These are phyloP conservation scores for Ochotona princeps DNA, from an alignment of 2,113 vertebrate species.

Conservation along the genomic window DNA sequence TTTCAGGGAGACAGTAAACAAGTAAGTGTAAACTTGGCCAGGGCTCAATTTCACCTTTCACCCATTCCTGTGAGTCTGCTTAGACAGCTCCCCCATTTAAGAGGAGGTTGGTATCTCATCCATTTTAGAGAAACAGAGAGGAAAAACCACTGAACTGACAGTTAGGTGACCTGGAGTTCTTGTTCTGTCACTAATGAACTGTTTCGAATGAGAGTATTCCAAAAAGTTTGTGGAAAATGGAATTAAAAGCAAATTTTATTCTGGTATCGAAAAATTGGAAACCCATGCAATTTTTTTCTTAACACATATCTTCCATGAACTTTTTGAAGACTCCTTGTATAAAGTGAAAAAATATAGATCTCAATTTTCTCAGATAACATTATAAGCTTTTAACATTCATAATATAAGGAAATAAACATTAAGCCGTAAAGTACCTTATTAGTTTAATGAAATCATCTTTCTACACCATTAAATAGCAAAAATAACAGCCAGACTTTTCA, in stretches of 20 bases:
- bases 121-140: constrained; percentile 37
- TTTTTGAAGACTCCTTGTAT: not conserved
- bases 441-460: constrained; percentile 55
- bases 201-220: no score
- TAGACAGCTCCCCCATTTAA: constrained; percentile 19
- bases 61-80: not conserved
- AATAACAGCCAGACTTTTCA: constrained; percentile 10
- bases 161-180: constrained; percentile 8
- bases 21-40: not conserved
- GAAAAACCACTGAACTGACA: constrained; percentile 15
- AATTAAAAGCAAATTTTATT: no score
- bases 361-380: constrained; percentile 53
- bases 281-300: no score
- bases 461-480: constrained; percentile 55
- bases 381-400: constrained; percentile 13
- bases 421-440: not conserved
- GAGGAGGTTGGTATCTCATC: constrained; percentile 23
- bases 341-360: not conserved
- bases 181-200: constrained; percentile 10
- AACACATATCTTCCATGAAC: no score
- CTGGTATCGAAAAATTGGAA: no score
- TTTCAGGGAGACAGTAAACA: constrained; percentile 33
- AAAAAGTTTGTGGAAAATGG: no score
- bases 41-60: constrained; percentile 6
- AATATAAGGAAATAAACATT: constrained; percentile 48